These are phyloP conservation scores for Aculops lycopersici DNA, from an alignment of 1,140 invertebrate species.

Conservation along the genomic window DNA sequence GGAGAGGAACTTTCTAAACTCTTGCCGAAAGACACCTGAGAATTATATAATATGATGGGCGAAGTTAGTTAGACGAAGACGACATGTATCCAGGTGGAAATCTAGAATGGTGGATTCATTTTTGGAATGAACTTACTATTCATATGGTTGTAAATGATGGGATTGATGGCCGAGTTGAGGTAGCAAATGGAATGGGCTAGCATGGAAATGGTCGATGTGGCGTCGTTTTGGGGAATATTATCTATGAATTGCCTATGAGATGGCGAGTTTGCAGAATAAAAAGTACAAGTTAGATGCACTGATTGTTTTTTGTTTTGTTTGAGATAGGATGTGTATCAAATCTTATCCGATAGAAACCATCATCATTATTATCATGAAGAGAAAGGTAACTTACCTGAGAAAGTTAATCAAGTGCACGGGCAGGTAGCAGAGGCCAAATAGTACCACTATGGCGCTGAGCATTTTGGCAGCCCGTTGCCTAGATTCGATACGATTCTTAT, in stretches of 20 bases:
- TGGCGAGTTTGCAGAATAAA: too few species aligned
- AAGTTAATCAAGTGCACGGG: constrained; percentile 50
- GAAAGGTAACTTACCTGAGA: constrained; percentile 31
- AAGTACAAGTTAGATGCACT: too few species aligned
- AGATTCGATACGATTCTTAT: constrained; percentile 32
- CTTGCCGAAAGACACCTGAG: too few species aligned
- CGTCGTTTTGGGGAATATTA: constrained; percentile 24
- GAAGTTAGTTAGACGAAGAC: too few species aligned
- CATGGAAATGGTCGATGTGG: constrained; percentile 25
- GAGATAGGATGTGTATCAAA: too few species aligned
- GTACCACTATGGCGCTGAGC: constrained; percentile 55
- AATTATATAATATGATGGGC: too few species aligned
- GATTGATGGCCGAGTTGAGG: constrained; percentile 57
- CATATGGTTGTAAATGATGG: constrained; percentile 75
- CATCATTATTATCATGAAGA: too few species aligned
- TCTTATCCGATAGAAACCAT: too few species aligned
- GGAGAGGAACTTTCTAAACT: too few species aligned
- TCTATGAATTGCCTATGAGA: not conserved
- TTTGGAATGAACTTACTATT: constrained; percentile 60
- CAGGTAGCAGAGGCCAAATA: constrained; percentile 60
- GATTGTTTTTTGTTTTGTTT: too few species aligned
- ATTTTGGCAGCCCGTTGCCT: constrained; percentile 61
- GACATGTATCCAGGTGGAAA: too few species aligned
- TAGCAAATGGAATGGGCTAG: constrained; percentile 46
- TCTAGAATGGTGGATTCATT: too few species aligned